Evolutionary conservation across 2,888 invertebrate genomes (phyloP).

Genomic region (Ctenicera cuprea): DNA sequence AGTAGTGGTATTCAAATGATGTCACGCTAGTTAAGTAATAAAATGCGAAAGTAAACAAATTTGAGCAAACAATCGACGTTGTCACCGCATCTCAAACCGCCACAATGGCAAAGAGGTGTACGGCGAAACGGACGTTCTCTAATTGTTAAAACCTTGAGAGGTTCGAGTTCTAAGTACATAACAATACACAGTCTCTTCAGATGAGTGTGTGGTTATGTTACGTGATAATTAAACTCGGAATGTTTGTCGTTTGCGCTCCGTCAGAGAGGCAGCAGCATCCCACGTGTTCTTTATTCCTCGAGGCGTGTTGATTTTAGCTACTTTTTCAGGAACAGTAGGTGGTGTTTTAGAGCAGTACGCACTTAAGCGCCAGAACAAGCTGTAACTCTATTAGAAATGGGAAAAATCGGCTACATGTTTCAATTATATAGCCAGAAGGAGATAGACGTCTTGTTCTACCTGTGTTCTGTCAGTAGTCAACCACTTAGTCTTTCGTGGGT

Average conservation of each 20-base stretch:
- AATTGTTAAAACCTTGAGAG: slow-evolving; percentile 58
- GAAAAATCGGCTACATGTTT: slow-evolving; percentile 34
- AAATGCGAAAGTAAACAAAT: slow-evolving; percentile 54
- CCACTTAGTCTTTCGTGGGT: slow-evolving; percentile 63
- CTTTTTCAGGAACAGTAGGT: slow-evolving; percentile 42
- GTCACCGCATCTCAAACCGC: slow-evolving; percentile 47
- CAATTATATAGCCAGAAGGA: slow-evolving; percentile 43
- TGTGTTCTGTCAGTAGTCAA: slow-evolving; percentile 60
- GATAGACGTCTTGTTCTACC: slow-evolving; percentile 49
- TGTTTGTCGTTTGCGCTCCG: slow-evolving; percentile 54
- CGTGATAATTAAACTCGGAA: slow-evolving; percentile 59
- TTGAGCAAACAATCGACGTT: slow-evolving; percentile 56
- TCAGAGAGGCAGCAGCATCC: slow-evolving; percentile 50
- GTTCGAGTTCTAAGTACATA: slow-evolving; percentile 59
- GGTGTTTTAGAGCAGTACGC: slow-evolving; percentile 30
- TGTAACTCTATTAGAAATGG: slow-evolving; percentile 30
- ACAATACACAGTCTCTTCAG: slow-evolving; percentile 54
- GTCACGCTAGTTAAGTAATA: slow-evolving; percentile 49
- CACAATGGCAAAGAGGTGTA: slow-evolving; percentile 48
- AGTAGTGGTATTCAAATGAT: slow-evolving; percentile 47
- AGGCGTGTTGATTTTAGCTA: slow-evolving; percentile 49
- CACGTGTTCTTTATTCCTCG: slow-evolving; percentile 52
- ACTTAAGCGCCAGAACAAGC: slow-evolving; percentile 25
- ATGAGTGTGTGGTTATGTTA: slow-evolving; percentile 55
- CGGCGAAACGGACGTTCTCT: slow-evolving; percentile 51